Conservation (phyloP, 2,888 invertebrate genomes). For the Chydorus sphaericus region DNA sequence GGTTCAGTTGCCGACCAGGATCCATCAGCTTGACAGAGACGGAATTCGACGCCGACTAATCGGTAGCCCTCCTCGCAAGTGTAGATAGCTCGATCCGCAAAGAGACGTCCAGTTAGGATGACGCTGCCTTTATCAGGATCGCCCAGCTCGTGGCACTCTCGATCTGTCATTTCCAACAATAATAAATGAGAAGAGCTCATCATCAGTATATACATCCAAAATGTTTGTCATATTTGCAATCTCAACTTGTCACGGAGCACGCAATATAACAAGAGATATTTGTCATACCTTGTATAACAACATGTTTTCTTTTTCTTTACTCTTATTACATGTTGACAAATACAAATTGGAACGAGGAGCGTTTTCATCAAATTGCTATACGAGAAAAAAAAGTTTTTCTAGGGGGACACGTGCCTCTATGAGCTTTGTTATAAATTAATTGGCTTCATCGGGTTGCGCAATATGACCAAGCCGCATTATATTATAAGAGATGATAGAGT, state of each 20-base stretch:
- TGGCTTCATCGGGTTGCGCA: too few relatives aligned
- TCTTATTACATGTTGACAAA: too few relatives aligned
- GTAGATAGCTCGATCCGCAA: slow-evolving; percentile 69
- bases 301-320: too few relatives aligned
- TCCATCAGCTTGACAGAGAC: slow-evolving; percentile 84
- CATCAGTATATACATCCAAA: background rate
- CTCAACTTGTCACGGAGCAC: background rate
- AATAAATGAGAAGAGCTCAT: background rate
- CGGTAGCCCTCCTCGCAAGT: slow-evolving; percentile 77
- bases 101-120: slow-evolving; percentile 56
- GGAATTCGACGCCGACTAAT: slow-evolving; percentile 68
- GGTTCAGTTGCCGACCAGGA: slow-evolving; percentile 36
- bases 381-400: too few relatives aligned
- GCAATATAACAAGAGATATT: too few relatives aligned
- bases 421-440: too few relatives aligned
- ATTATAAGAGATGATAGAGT: too few relatives aligned
- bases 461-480: too few relatives aligned
- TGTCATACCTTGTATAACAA: too few relatives aligned
- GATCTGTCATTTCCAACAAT: slow-evolving; percentile 38
- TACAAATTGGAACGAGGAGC: too few relatives aligned
- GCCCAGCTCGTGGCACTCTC: slow-evolving; percentile 68
- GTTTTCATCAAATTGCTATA: too few relatives aligned
- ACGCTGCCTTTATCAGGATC: slow-evolving; percentile 65
- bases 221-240: background rate
- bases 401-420: too few relatives aligned